Base-by-base conservation (phyloP, 2,888 invertebrate genomes). In the Hirtodrosophila trivittata region DNA sequence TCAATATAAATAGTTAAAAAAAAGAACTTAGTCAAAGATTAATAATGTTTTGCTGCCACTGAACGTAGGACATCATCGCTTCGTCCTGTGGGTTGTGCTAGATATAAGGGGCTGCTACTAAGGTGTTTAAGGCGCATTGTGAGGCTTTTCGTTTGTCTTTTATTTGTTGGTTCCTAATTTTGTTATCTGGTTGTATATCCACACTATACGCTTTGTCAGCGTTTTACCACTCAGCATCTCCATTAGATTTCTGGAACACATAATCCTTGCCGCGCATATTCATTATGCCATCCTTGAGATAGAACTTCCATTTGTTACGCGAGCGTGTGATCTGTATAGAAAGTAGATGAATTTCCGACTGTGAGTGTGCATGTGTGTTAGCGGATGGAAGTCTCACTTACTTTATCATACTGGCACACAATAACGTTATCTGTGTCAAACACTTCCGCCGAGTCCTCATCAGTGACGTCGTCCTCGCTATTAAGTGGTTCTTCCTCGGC, bases 341-440 rank as follows among this genome's bases (percentile, higher is more conserved):
- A n/a, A n/a, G n/a, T n/a, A n/a, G n/a, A n/a, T n/a, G n/a, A n/a
- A n/a, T n/a, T n/a, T n/a, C n/a, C n/a, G n/a, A n/a, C n/a, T n/a
- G n/a, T n/a, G n/a, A n/a, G n/a, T n/a, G n/a, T n/a, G n/a, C n/a
- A n/a, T n/a, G n/a, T n/a, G n/a, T n/a, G n/a, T n/a, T n/a, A n/a
- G n/a, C n/a, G n/a, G n/a, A n/a, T n/a, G 12, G 4, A 6, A 8
- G n/a, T n/a, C n/a, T 6, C 16, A 13, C 39, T 75, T 90, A 96
- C 97, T 93, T 99, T 99, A 92, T 99, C 99, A 92, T 99, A 99
- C 91, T 99, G 99, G 91, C 99, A 99, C 60, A 99, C 99, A 66
- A 99, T 97, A 57, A 99, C 98, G 92, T 99, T 99, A 83, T 99
- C 99, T 35, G 99, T 98, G 87, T 99, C 99, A 92, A 99, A 99